Evolutionary conservation across 2,888 invertebrate species (phyloP), one percentile per base, ranked within the genome.

Genomic region (Torymus aiolomorphi): DNA sequence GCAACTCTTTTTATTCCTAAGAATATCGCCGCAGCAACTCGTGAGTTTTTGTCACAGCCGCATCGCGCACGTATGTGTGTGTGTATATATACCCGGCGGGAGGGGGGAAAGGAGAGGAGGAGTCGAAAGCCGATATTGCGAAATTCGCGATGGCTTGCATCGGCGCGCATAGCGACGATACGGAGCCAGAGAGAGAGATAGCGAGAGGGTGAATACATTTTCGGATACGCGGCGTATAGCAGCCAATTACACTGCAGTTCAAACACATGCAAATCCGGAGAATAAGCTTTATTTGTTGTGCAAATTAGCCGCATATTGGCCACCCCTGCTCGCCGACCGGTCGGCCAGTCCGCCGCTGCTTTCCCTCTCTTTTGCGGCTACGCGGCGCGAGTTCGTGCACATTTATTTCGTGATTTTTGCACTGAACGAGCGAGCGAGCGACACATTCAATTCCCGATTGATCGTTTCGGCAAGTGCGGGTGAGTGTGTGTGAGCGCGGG

Each of bases 231-330:
- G 31, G 31, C 59, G 56, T 61, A 18, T 59, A 71, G 86, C 86
- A 89, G 86, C 89, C 89, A 90, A 90, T 90, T 90, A 90, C 89
- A 90, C 88, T 88, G 88, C 87, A 89, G 90, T 90, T 90, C 90
- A 90, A 90, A 90, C 90, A 89, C 89, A 90, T 90, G 90, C 90
- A 90, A 90, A 90, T 90, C 89, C 88, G 85, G 86, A 86, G 89
- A 89, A 89, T 89, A 89, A 90, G 90, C 89, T 90, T 90, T 90
- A 90, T 90, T 90, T 90, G 90, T 90, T 89, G 90, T 90, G 90
- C 89, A 90, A 90, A 90, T 90, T 89, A 89, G 89, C 88, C 89
- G 87, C 88, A 90, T 89, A 90, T 90, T 90, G 89, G 88, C 86
- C 85, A 85, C 87, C 86, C 86, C 85, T 86, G 87, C 87, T 5